phyloP scores from a whole-genome alignment of 2,888 invertebrate genomes.

The Eupelmus urozonus region DNA sequence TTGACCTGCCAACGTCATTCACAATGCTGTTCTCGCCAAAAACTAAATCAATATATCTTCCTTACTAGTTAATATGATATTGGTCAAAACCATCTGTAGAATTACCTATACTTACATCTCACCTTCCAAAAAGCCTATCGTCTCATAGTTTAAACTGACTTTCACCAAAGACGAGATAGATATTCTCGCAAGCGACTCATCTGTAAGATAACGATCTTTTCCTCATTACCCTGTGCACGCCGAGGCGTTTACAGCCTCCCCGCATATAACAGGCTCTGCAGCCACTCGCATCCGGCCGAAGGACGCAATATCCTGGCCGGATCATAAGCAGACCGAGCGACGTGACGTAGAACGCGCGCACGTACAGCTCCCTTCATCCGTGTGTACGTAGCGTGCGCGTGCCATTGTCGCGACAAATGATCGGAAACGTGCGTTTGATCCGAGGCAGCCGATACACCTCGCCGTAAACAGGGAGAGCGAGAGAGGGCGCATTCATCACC shows the following conservation, averaged over 20 bases:
- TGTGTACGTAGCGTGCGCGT: conserved; percentile 6
- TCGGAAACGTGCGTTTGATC: conserved; percentile 64
- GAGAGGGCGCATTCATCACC: conserved; percentile 33
- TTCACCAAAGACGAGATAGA: too few relatives aligned
- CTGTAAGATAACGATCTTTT: too few relatives aligned
- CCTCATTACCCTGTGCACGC: too few relatives aligned
- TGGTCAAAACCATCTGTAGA: too few relatives aligned
- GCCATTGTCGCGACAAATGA: conserved; percentile 63
- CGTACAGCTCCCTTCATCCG: neutral
- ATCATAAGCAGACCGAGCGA: conserved; percentile 18
- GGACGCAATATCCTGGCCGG: conserved; percentile 31
- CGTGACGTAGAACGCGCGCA: neutral
- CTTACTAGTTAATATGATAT: too few relatives aligned
- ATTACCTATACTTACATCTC: too few relatives aligned
- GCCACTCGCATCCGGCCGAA: neutral
- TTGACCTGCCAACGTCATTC: too few relatives aligned
- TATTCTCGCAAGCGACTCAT: too few relatives aligned
- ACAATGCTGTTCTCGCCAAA: neutral
- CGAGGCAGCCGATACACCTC: conserved; percentile 44
- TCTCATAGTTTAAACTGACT: too few relatives aligned
- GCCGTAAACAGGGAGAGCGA: neutral
- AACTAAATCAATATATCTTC: neutral
- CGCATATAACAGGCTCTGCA: neutral
- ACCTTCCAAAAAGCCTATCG: too few relatives aligned
- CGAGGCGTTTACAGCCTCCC: too few relatives aligned